Evolutionary conservation across 2,113 vertebrate genomes (phyloP).

Genomic region (Chitala chitala): DNA sequence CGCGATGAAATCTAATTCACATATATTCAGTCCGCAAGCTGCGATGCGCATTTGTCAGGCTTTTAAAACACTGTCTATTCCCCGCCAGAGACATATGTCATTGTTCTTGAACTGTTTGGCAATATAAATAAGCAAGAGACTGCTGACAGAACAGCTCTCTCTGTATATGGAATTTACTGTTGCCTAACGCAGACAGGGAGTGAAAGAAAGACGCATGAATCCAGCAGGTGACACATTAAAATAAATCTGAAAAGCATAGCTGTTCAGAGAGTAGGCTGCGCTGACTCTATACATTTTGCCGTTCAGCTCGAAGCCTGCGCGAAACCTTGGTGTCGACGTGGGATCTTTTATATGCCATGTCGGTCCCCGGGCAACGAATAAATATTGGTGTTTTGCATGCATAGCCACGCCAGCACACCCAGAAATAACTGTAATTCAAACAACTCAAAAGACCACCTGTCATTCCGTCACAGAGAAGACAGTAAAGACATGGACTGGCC

Average conservation of each 20-base stretch:
- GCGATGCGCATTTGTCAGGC: too few relatives aligned
- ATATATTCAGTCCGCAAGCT: too few relatives aligned
- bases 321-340: not conserved
- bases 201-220: not conserved
- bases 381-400: slow-evolving; percentile 9
- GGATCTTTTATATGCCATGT: not conserved
- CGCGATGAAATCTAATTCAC: too few relatives aligned
- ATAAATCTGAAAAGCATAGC: not conserved
- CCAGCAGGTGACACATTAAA: not conserved
- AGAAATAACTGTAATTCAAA: not conserved
- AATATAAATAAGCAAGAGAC: too few relatives aligned
- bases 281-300: not conserved
- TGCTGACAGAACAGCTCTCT: too few relatives aligned
- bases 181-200: not conserved
- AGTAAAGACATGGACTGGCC: not conserved
- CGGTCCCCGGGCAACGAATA: not conserved
- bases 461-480: not conserved
- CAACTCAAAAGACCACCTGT: not conserved
- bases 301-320: not conserved
- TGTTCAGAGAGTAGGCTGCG: too few relatives aligned
- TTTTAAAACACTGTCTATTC: too few relatives aligned
- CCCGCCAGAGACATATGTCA: too few relatives aligned
- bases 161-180: not conserved
- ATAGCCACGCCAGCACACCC: not conserved
- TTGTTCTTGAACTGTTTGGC: too few relatives aligned